These are phyloP conservation scores for Cotesia typhae DNA, from an alignment of 1,140 invertebrate species.

Conservation along the genomic window DNA sequence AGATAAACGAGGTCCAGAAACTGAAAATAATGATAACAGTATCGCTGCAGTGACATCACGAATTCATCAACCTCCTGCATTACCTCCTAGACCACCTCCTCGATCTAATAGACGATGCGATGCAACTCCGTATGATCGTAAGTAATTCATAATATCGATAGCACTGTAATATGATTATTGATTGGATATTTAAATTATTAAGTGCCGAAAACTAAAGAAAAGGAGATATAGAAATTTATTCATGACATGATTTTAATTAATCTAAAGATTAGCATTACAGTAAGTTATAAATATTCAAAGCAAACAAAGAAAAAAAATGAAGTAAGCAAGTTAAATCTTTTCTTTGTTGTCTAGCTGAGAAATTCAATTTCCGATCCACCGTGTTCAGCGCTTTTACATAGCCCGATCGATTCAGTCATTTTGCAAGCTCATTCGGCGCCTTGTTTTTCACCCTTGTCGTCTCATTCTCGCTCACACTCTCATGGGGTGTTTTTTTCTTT, in stretches of 20 bases:
- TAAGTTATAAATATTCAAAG: constrained; percentile 17
- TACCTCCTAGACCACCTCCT: constrained; percentile 61
- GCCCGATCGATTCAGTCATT: constrained; percentile 18
- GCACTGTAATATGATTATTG: too few species aligned
- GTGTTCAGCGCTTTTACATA: constrained; percentile 28
- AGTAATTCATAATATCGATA: constrained; percentile 37
- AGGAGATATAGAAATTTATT: too few species aligned
- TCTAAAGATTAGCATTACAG: not conserved
- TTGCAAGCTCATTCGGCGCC: constrained; percentile 26
- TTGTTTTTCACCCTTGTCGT: constrained; percentile 26
- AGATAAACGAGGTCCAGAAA: constrained; percentile 43
- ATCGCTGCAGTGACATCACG: constrained; percentile 53
- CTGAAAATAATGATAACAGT: constrained; percentile 52
- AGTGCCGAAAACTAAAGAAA: too few species aligned
- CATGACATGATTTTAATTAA: not conserved
- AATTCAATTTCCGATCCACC: constrained; percentile 34
- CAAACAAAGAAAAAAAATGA: constrained; percentile 6
- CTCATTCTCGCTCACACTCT: constrained; percentile 15
- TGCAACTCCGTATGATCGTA: constrained; percentile 53
- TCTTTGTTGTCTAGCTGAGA: constrained; percentile 6
- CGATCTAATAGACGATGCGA: constrained; percentile 59
- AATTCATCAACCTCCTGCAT: constrained; percentile 61
- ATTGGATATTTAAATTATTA: too few species aligned
- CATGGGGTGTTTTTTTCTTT: not conserved
- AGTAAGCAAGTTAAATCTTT: too few species aligned